These are phyloP conservation scores for Drosophila vallismaia DNA, from an alignment of 2,888 invertebrate species.

Conservation along the genomic window DNA sequence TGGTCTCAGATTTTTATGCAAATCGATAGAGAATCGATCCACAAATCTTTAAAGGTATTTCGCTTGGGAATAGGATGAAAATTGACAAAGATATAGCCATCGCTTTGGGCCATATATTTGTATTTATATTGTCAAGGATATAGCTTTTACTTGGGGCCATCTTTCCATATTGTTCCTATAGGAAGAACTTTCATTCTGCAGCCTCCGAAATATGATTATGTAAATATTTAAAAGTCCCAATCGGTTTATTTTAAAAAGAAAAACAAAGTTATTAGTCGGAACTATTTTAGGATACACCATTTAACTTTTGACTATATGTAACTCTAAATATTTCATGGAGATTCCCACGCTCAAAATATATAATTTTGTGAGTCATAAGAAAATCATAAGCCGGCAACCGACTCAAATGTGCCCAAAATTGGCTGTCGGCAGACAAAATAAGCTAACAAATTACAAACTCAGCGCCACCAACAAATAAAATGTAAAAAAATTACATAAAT, in stretches of 20 bases:
- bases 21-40: too few relatives aligned
- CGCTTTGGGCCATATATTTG: too few relatives aligned
- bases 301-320: too few relatives aligned
- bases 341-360: conserved; percentile 48
- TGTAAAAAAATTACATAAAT: conserved; percentile 49
- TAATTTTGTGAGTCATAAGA: conserved; percentile 42
- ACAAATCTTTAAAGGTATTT: too few relatives aligned
- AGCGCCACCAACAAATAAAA: conserved; percentile 11
- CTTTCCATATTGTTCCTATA: too few relatives aligned
- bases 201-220: background rate
- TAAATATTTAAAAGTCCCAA: background rate
- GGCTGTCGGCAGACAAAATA: conserved; percentile 29
- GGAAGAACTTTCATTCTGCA: too few relatives aligned
- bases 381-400: conserved; percentile 31
- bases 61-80: too few relatives aligned
- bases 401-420: conserved; percentile 37
- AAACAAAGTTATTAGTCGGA: background rate
- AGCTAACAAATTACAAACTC: conserved; percentile 43
- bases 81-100: too few relatives aligned
- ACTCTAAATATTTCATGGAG: conserved; percentile 14
- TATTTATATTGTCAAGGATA: too few relatives aligned
- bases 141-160: too few relatives aligned
- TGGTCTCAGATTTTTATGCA: too few relatives aligned
- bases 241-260: background rate
- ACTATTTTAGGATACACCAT: background rate